Evolutionary conservation across 2,113 vertebrate genomes (phyloP), one percentile per base, ranked within the genome.

Genomic region (Odocoileus hemionus): DNA sequence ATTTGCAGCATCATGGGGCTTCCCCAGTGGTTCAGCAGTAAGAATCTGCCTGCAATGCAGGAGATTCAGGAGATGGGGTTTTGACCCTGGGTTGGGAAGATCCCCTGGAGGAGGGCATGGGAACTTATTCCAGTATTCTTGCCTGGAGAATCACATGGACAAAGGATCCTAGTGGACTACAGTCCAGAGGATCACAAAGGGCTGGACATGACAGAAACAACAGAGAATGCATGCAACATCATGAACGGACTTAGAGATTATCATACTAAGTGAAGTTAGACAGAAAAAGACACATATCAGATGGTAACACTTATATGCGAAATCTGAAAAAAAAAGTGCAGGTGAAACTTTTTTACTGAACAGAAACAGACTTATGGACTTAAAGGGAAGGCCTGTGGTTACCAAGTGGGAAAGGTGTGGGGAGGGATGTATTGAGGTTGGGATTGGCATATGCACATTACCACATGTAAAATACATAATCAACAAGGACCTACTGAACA

Each of bases 211-310:
- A 70, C 17, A 21, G 19, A 70, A 36, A 70, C n/a, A 70, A 36
- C 0, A 0, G 19, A 36, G 17, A 19, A 70, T 36, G 64, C 17
- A 1, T 70, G 64, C n/a, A 70, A 70, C n/a, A 36, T 36, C 78
- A 12, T 50, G 76, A 45, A 30, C 11, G 4, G 45, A 28, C 45
- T 28, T 79, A 50, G 76, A 79, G 45, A 50, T 33, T 50, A 16
- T 79, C 15, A 79, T 79, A 19, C 28, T 50, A 50, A 79, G 45
- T 50, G 76, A 79, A 50, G 45, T 50, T 30, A 79, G 74, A 28
- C 39, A 78, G 45, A 79, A 28, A 50, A 50, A 50, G 28, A 79
- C 28, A 79, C 30, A 19, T 50, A 79, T 33, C 28, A 6, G 50
- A 50, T 50, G 45, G 16, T 50, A 79, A 30, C 45, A 50, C 45